Evolutionary conservation across 1,140 invertebrate genomes (phyloP), one percentile per base, ranked within the genome.

Genomic region (Drosophila mayri): DNA sequence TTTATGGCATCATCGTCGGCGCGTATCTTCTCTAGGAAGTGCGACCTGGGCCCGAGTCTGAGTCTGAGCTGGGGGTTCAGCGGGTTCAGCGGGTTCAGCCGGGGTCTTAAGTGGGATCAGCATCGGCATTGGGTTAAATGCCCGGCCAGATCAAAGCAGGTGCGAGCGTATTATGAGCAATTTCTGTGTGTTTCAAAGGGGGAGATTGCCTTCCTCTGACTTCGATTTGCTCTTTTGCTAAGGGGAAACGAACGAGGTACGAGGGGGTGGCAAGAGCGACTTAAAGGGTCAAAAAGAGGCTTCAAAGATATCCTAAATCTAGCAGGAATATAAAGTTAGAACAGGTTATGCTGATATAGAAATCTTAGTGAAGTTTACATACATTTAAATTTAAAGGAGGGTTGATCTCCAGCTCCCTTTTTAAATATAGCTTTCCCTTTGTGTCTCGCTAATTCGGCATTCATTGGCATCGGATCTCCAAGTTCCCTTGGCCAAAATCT

Each of bases 1-100:
- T 87, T 84, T 88, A 88, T 88, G 84, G 84, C 84, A 88, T 84
- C 84, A 88, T 80, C 83, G 79, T 73, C 81, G 61, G 50, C 52
- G 32, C 65, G 47, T 41, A 50, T 63, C 52, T 50, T 43, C 20
- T 6, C 67, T 54, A 60, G 67, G 61, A 58, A 66, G 75, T 72
- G 60, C 38, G 55, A 11, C 47, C 40, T 22, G 40, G 38, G 67
- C 10, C 35, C 12, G 35, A 35, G 35, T 16, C 40, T 30, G 32
- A 32, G 67, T 52, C 65, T 18, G 40, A 55, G 67, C 68, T 37
- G 41, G 25, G 68, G 65, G 61, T 59, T 63, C 78, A 62, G 55
- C 37, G 30, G 77, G 50, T 72, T 72, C 66, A 72, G 52, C 20
- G 41, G 68, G 54, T 50, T 82, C 57, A 65, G 57, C 67, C 22